Evolutionary conservation across 2,113 vertebrate genomes (phyloP).

Genomic region (Cololabis saira): DNA sequence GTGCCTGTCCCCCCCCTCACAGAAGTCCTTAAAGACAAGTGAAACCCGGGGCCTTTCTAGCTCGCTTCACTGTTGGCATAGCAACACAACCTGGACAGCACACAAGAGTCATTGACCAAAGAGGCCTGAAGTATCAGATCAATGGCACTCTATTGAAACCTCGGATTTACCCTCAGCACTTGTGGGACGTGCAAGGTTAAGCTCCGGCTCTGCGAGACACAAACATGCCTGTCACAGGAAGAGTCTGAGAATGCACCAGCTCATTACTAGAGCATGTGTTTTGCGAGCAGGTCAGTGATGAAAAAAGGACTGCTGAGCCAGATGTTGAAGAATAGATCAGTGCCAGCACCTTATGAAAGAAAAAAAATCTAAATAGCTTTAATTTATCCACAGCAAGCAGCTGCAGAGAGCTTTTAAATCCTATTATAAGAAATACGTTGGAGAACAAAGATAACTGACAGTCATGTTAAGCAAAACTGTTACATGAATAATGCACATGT

Average conservation of each 20-base stretch:
- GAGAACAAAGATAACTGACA: conserved; percentile 1
- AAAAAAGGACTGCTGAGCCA: conserved; percentile 39
- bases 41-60: conserved; percentile 44
- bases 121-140: conserved; percentile 53
- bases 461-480: background rate
- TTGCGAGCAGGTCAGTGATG: conserved; percentile 46
- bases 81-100: conserved; percentile 63
- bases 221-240: conserved; percentile 19
- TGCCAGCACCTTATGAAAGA: conserved; percentile 16
- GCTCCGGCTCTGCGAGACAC: conserved; percentile 18
- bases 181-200: conserved; percentile 41
- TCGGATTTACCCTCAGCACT: conserved; percentile 8
- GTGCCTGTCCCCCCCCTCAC: conserved; percentile 43
- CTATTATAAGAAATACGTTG: background rate
- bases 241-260: conserved; percentile 31
- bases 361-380: background rate
- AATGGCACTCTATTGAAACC: conserved; percentile 55
- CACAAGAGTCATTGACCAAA: conserved; percentile 71
- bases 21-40: conserved; percentile 45
- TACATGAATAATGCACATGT: background rate
- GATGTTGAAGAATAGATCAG: conserved; percentile 30
- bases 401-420: conserved; percentile 6
- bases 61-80: conserved; percentile 60
- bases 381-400: conserved; percentile 14
- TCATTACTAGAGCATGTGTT: conserved; percentile 38